Evolutionary conservation across 1,140 invertebrate genomes (phyloP), one percentile per base, ranked within the genome.

Genomic region (Brachionus rotundiformis): DNA sequence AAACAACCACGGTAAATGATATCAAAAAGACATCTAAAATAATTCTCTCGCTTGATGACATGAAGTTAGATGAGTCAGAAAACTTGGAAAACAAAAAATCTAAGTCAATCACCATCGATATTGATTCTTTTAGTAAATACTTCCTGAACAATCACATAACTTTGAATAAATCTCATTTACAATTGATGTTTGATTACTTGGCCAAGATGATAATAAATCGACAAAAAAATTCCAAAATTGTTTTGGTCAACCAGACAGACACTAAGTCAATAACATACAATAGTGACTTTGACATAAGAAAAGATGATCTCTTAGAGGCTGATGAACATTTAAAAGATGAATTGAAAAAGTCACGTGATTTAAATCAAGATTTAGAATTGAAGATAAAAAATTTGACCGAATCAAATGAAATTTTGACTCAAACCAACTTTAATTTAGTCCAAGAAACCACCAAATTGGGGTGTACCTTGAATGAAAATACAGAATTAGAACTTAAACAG

Each of bases 111-210:
- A 73, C 3, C 25, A 10, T 73, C 13, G 68, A 73, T 27, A 44
- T 73, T 3, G 68, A 73, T 10, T 44, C 36, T 2, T 73, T 73
- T n/a, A 44, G 44, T 23, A 73, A 73, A 73, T 73, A 73, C 29
- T 73, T 73, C 36, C 39, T 73, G 19, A 73, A 73, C 11, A 73
- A 44, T 44, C 68, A 73, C 41, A 73, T 73, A 11, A 73, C 68
- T 19, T 73, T 73, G 23, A 73, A 73, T 44, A 16, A 23, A 1
- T 41, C 39, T 73, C 39, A 73, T 44, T 44, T 73, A 23, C 36
- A 73, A 25, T 41, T 44, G 10, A 73, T 73, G 68, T 73, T 44
- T 44, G 25, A 73, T 29, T 44, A 73, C 25, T 73, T 73, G 68
- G 68, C 68, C 7, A 41, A 44, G 44, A 25, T 73, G 68, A 25